Conservation (phyloP, 2,888 invertebrate species). For the Lordiphosa fenestrarum region DNA sequence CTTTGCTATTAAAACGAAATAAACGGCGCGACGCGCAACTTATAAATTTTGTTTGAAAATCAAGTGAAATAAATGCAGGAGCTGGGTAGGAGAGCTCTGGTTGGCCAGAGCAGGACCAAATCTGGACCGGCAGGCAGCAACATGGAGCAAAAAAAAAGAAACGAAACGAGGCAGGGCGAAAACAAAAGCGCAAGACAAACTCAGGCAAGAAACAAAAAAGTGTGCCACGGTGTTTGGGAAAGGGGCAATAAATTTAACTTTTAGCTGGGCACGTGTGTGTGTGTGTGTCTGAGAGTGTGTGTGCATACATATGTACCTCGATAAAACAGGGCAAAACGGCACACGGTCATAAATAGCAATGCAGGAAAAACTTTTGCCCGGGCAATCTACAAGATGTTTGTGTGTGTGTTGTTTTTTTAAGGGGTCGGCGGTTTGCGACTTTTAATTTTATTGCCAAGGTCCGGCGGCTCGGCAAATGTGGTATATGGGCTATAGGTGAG, state of each 20-base stretch:
- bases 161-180: conserved; percentile 16
- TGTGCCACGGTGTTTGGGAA: background rate
- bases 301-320: conserved; percentile 3
- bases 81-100: conserved; percentile 1
- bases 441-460: conserved; percentile 41
- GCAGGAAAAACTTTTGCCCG: conserved; percentile 14
- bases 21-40: conserved; percentile 49
- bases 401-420: conserved; percentile 3
- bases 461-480: conserved; percentile 12
- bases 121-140: conserved; percentile 3
- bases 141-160: conserved; percentile 5
- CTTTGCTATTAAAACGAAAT: conserved; percentile 48
- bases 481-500: background rate
- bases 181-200: conserved; percentile 32
- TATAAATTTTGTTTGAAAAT: conserved; percentile 53
- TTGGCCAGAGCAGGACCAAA: conserved; percentile 3
- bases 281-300: conserved; percentile 8
- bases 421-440: conserved; percentile 31
- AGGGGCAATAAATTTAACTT: conserved; percentile 48
- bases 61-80: conserved; percentile 43
- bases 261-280: conserved; percentile 25
- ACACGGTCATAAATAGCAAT: conserved; percentile 30
- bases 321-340: conserved; percentile 9
- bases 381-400: conserved; percentile 9
- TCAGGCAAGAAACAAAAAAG: background rate